phyloP scores from a whole-genome alignment of 1,140 invertebrate genomes.

The Gryllus bimaculatus region DNA sequence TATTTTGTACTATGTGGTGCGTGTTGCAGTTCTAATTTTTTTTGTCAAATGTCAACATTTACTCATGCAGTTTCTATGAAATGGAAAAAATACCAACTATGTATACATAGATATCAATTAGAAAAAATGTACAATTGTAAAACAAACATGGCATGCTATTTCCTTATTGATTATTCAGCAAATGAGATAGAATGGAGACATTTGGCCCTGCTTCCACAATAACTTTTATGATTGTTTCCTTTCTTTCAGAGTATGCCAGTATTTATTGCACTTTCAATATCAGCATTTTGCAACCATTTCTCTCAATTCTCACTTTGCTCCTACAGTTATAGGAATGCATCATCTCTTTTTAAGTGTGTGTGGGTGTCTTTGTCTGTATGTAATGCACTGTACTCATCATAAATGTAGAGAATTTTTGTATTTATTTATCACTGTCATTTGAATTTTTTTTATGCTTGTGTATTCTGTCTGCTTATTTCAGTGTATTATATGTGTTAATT shows the following conservation, averaged over 20 bases:
- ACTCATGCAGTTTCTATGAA: background rate
- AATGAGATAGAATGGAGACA: background rate
- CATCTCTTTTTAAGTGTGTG: background rate
- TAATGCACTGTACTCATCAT: background rate
- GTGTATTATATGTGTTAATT: slow-evolving; percentile 4
- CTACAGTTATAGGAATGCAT: background rate
- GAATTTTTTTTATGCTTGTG: slow-evolving; percentile 11
- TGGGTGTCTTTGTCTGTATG: background rate
- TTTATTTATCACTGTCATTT: background rate
- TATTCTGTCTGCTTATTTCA: background rate
- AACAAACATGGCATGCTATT: no score
- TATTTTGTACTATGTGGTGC: background rate
- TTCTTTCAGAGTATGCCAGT: background rate
- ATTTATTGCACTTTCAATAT: background rate
- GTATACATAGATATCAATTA: background rate
- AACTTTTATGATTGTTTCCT: background rate
- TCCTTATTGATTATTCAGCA: no score
- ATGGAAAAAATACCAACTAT: background rate
- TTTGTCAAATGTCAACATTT: background rate
- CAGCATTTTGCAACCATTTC: background rate
- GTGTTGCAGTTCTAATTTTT: background rate
- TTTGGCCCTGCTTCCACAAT: background rate
- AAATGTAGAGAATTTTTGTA: background rate
- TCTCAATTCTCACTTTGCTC: background rate
- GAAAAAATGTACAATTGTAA: no score